Conservation (phyloP, 23 tunicate genomes). For the Styela clava region DNA sequence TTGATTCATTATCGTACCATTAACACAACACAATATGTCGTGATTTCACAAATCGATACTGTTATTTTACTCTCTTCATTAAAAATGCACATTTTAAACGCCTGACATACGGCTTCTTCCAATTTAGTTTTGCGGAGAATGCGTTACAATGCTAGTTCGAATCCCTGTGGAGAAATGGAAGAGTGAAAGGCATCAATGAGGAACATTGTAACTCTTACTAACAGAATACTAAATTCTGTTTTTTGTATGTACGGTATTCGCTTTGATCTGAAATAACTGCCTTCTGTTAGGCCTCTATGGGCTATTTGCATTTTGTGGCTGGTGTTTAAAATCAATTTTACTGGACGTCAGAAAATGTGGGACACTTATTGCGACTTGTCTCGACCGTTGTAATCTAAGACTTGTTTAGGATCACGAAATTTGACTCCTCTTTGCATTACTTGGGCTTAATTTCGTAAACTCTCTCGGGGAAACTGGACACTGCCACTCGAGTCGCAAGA, state of each 20-base stretch:
- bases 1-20: not conserved
- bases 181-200: not conserved
- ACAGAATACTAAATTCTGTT: not conserved
- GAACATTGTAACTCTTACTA: not conserved
- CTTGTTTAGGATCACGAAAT: not conserved
- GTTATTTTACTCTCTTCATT: not conserved
- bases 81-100: not conserved
- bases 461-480: not conserved
- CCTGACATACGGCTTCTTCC: not conserved
- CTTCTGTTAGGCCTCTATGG: too few species aligned
- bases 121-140: not conserved
- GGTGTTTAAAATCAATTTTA: too few species aligned
- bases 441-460: not conserved
- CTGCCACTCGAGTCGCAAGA: not conserved
- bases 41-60: not conserved
- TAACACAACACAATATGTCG: not conserved
- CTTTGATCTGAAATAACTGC: not conserved
- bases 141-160: not conserved
- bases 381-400: not conserved
- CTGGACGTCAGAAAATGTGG: too few species aligned
- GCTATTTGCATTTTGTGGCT: too few species aligned
- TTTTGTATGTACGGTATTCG: not conserved
- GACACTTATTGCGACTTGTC: too few species aligned
- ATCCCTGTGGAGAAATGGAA: not conserved
- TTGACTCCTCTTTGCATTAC: not conserved